These are phyloP conservation scores for Okapia johnstoni DNA, from an alignment of 2,113 vertebrate species.

Conservation along the genomic window DNA sequence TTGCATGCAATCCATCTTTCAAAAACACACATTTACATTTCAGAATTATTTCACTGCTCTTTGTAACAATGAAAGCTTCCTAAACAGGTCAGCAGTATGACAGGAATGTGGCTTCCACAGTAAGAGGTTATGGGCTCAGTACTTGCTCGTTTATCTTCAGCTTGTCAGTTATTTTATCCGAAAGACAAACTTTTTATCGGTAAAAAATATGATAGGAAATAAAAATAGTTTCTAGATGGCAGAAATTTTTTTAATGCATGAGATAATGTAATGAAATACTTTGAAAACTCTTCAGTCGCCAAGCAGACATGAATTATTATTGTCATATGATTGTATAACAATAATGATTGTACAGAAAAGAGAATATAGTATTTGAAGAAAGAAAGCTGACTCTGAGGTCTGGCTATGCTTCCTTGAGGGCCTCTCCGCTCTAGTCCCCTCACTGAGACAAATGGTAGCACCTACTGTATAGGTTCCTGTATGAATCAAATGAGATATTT, in stretches of 20 bases:
- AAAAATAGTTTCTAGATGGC: neutral
- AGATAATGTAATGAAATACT: neutral
- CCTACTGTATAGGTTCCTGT: neutral
- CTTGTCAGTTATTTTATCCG: neutral
- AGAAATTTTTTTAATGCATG: neutral
- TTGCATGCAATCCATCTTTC: neutral
- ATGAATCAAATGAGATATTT: neutral
- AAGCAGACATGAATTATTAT: neutral
- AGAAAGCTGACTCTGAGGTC: neutral
- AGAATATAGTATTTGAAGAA: neutral
- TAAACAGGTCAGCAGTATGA: neutral
- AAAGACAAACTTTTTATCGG: neutral
- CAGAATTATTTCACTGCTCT: neutral
- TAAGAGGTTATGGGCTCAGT: neutral
- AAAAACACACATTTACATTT: neutral
- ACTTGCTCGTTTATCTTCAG: neutral
- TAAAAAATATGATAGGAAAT: neutral
- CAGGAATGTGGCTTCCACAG: neutral
- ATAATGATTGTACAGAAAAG: neutral
- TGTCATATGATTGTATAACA: neutral
- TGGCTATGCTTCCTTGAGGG: neutral
- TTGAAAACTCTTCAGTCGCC: neutral
- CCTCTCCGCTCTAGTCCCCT: neutral
- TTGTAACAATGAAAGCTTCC: neutral
- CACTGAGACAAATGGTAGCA: neutral